Conservation (phyloP, 2,797 vertebrate species). For the Channallabes apus region DNA sequence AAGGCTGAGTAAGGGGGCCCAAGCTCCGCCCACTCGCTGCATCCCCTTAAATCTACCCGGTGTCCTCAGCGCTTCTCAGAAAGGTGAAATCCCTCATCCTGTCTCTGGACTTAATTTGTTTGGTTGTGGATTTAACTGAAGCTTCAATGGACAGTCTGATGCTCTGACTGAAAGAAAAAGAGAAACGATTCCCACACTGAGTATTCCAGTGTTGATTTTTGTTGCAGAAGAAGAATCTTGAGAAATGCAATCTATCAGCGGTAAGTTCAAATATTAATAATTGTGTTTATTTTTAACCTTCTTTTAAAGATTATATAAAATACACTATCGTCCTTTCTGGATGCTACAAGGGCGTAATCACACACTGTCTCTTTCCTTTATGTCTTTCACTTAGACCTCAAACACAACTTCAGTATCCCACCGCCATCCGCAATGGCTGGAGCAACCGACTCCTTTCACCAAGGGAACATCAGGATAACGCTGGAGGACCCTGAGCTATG, state of each 20-base stretch:
- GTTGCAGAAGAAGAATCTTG: constrained; percentile 16
- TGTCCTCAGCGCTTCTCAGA: constrained; percentile 59
- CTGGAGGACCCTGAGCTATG: constrained; percentile 84
- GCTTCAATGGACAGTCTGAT: constrained; percentile 32
- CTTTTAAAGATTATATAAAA: neutral
- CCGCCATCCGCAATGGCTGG: constrained; percentile 67
- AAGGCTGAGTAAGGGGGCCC: constrained; percentile 73
- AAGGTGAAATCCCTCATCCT: constrained; percentile 44
- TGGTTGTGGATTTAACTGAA: constrained; percentile 56
- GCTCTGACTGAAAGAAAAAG: constrained; percentile 4
- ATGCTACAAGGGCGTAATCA: neutral
- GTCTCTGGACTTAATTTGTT: constrained; percentile 49
- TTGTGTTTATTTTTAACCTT: neutral
- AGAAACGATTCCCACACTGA: neutral
- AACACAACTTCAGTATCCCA: constrained; percentile 72
- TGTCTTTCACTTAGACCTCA: constrained; percentile 65
- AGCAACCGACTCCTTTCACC: constrained; percentile 70
- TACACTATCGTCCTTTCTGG: too few relatives aligned
- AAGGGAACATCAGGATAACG: constrained; percentile 76
- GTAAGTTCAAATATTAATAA: constrained; percentile 62
- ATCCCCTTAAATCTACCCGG: constrained; percentile 73
- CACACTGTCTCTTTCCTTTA: neutral
- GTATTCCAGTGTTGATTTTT: neutral
- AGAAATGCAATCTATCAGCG: constrained; percentile 76
- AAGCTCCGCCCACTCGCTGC: constrained; percentile 69